Evolutionary conservation across 1,140 invertebrate genomes (phyloP).

Genomic region (Lethocerus indicus): DNA sequence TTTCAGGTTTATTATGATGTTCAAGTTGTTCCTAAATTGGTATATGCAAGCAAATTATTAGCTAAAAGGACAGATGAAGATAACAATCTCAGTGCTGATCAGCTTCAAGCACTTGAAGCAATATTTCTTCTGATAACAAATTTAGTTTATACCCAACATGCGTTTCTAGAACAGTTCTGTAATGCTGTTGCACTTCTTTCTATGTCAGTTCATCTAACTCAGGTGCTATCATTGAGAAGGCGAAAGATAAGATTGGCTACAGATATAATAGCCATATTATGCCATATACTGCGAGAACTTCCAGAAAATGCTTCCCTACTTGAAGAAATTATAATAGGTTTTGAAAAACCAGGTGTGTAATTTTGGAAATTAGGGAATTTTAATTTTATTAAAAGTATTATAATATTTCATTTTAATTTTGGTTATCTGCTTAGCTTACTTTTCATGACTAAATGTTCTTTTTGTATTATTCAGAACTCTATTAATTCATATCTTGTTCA

Average conservation of each 20-base stretch:
- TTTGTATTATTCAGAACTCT: no score
- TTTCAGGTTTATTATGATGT: conserved; percentile 49
- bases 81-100: conserved; percentile 32
- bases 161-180: conserved; percentile 59
- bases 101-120: conserved; percentile 39
- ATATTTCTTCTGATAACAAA: conserved; percentile 50
- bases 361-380: no score
- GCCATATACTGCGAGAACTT: conserved; percentile 49
- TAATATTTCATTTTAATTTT: no score
- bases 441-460: no score
- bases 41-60: conserved; percentile 50
- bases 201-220: conserved; percentile 25
- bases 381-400: no score
- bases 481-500: no score
- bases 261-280: conserved; percentile 50
- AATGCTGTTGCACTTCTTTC: conserved; percentile 43
- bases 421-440: no score
- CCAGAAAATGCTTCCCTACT: conserved; percentile 58
- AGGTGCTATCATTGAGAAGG: conserved; percentile 34
- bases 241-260: conserved; percentile 38
- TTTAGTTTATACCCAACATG: conserved; percentile 45
- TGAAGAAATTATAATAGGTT: conserved; percentile 37
- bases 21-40: conserved; percentile 56
- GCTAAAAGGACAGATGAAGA: conserved; percentile 16
- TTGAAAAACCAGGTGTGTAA: conserved; percentile 9